Evolutionary conservation across 1,140 invertebrate species (phyloP).

Genomic region (Aphaenogaster floridana): DNA sequence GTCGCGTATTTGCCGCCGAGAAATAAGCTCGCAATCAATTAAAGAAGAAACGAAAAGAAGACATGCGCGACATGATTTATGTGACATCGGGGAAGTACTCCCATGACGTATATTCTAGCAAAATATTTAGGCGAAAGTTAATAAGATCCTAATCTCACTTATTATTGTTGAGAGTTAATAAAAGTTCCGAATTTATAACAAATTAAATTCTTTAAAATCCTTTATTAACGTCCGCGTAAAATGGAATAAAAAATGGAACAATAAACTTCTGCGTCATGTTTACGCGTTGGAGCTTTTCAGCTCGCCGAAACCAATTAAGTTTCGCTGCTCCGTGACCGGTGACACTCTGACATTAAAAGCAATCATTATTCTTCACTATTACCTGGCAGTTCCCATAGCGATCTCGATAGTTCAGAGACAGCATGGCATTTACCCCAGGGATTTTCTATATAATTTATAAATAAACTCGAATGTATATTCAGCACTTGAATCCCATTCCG

Average conservation of each 20-base stretch:
- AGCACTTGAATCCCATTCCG: background rate
- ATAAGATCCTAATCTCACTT: background rate
- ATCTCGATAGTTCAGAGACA: background rate
- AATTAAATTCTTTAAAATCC: background rate
- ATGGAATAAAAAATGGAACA: background rate
- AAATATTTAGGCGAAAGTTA: background rate
- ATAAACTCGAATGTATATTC: constrained; percentile 15
- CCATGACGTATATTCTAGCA: background rate
- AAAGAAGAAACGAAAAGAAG: background rate
- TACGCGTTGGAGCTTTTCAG: background rate
- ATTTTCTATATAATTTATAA: constrained; percentile 2
- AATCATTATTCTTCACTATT: constrained; percentile 6
- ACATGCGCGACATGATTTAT: background rate
- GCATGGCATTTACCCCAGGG: background rate
- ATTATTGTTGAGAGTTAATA: too few species aligned
- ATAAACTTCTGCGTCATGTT: constrained; percentile 8
- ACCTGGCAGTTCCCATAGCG: background rate
- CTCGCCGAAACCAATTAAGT: constrained; percentile 8
- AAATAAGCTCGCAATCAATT: background rate
- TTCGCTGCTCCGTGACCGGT: background rate
- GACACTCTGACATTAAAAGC: constrained; percentile 20
- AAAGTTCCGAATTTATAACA: background rate
- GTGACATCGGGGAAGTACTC: background rate
- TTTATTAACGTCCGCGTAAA: background rate
- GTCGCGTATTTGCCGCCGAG: background rate